Evolutionary conservation across 2,888 invertebrate genomes (phyloP).

Genomic region (Orthosia incerta): DNA sequence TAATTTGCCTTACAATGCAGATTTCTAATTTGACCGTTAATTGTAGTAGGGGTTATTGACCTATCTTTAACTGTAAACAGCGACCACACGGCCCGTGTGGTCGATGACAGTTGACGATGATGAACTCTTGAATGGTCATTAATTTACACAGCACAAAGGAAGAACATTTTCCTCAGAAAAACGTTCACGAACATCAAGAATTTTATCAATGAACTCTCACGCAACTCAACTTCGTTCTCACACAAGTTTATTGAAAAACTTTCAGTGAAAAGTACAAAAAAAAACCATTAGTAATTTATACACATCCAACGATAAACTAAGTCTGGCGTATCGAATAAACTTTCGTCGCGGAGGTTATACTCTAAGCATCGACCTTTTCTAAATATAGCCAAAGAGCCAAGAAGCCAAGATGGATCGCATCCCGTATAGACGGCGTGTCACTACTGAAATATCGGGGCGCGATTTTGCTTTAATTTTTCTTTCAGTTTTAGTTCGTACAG

Average conservation of each 20-base stretch:
- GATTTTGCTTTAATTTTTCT: neutral
- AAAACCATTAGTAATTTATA: slow-evolving; percentile 28
- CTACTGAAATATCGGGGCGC: slow-evolving; percentile 11
- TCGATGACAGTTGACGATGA: too few species aligned
- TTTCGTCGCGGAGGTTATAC: slow-evolving; percentile 21
- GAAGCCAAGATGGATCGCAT: slow-evolving; percentile 49
- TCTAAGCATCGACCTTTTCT: slow-evolving; percentile 46
- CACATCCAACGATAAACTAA: slow-evolving; percentile 25
- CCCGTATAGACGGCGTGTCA: slow-evolving; percentile 1
- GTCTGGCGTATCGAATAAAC: slow-evolving; percentile 33
- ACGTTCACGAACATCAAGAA: neutral
- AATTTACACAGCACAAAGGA: too few species aligned
- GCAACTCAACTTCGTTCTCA: neutral
- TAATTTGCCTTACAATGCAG: neutral
- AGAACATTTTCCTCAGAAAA: neutral
- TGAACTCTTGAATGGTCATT: neutral
- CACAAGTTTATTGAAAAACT: slow-evolving; percentile 9
- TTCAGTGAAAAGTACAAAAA: slow-evolving; percentile 1
- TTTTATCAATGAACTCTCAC: neutral
- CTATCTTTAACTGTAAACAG: too few species aligned
- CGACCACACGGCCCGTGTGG: too few species aligned
- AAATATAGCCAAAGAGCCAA: slow-evolving; percentile 50
- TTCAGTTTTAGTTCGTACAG: slow-evolving; percentile 2
- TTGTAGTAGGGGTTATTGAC: too few species aligned
- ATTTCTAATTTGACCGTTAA: too few species aligned